Evolutionary conservation across 2,797 vertebrate genomes (phyloP), one percentile per base, ranked within the genome.

Genomic region (Chaenodraco wilsoni): DNA sequence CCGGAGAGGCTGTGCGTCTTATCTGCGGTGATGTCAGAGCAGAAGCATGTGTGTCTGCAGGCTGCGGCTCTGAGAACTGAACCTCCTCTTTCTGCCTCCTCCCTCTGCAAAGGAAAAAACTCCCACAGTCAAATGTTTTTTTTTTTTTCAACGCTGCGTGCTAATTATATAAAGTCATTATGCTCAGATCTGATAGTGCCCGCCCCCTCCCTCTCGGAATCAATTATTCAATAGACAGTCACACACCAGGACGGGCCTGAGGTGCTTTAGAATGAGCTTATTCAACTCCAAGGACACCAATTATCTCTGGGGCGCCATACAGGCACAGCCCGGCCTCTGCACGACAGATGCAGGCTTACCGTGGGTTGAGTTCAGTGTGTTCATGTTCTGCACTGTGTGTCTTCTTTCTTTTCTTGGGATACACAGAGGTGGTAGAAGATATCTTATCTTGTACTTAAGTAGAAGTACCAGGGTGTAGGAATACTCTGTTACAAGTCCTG

Each of bases 81-180:
- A 8, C 56, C 84, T 69, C 77, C 71, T 43, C 69, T 6, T 73
- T 3, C 8, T 37, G 50, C 68, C 52, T 65, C 9, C 70, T 54
- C 46, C 6, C 45, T 15, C 44, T 14, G 54, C 83, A 59, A 57
- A 49, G 60, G 45, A 54, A 81, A 80, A 72, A 72, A 37, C 84
- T 82, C 87, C 70, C 81, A 82, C 83, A 86, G 81, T 85, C 85
- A 89, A 86, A 87, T 64, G 66, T 90, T 80, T 65, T 87, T 88
- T 61, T 61, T 61, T 14, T 27, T 37, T 19, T 7, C 68, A 92
- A 90, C 81, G 43, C 94, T 88, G 91, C 94, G 94, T 93, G 95
- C 96, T 97, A 97, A 97, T 98, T 97, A 97, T 97, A 97, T 96
- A 96, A 97, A 97, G 96, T 97, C 96, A 97, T 97, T 97, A 97